phyloP scores from a whole-genome alignment of 1,140 invertebrate species.

The Meloidogyne floridensis region DNA sequence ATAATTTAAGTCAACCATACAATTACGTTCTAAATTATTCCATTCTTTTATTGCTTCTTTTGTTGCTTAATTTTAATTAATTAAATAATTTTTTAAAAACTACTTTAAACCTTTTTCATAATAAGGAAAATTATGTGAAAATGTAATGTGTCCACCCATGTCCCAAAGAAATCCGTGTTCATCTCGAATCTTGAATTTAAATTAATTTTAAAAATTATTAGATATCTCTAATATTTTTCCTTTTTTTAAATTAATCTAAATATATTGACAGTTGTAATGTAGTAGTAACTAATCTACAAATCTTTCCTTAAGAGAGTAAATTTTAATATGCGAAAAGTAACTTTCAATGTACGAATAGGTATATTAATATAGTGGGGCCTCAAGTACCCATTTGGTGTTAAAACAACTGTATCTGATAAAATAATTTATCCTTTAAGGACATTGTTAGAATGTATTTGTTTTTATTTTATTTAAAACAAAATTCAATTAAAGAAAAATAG shows the following conservation, averaged over 20 bases:
- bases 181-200: conserved; percentile 45
- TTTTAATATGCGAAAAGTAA: too few relatives aligned
- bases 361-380: too few relatives aligned
- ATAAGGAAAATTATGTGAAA: conserved; percentile 64
- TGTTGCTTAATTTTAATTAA: conserved; percentile 43
- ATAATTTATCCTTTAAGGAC: too few relatives aligned
- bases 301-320: too few relatives aligned
- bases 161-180: conserved; percentile 66
- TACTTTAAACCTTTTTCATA: conserved; percentile 54
- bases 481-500: background rate
- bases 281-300: too few relatives aligned
- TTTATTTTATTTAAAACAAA: background rate
- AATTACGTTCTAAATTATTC: conserved; percentile 62
- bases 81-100: background rate
- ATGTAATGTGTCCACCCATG: conserved; percentile 66
- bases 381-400: too few relatives aligned
- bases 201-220: background rate
- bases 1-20: conserved; percentile 66
- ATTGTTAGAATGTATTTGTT: too few relatives aligned
- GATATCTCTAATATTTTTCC: too few relatives aligned
- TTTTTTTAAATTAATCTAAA: too few relatives aligned
- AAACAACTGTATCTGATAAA: too few relatives aligned
- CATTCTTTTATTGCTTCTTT: conserved; percentile 65
- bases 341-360: too few relatives aligned
- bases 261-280: too few relatives aligned